Evolutionary conservation across 2,113 vertebrate genomes (phyloP), one percentile per base, ranked within the genome.

Genomic region (Anser cygnoides): DNA sequence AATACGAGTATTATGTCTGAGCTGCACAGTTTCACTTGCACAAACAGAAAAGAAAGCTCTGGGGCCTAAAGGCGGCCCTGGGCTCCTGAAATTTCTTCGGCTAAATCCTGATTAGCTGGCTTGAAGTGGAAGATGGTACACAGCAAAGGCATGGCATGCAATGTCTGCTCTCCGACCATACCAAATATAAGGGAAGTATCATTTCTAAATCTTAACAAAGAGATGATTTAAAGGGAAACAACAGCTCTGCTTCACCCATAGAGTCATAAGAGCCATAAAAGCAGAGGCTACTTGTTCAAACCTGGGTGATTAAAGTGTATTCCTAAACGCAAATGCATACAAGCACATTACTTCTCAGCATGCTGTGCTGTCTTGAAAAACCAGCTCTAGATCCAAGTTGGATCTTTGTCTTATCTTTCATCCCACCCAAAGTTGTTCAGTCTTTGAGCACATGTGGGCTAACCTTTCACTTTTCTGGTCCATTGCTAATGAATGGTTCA

Each of bases 401-500:
- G 43, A 80, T 94, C 81, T 92, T 85, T 2, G 1, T 55, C 31
- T 79, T 79, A 90, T 41, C 83, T 80, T 89, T 92, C 82, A 88
- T 91, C 90, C 94, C 78, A 79, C 16, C 44, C 67, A 87, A 87
- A 93, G 77, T 74, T 81, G 49, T 88, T 95, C 90, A 93, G 74
- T 79, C 85, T 85, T 91, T 87, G 74, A 81, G 79, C 92, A 70
- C 58, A 41, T 0, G 10, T 61, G 81, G 78, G 54, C 75, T 94
- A 58, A 84, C 90, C 85, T 94, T 79, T 85, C 68, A 63, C 66
- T 97, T 93, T 93, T 71, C 74, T 85, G 93, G 82, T 85, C 85
- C 82, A 72, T 77, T 93, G 71, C 71, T 91, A 95, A 57, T 78
- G 85, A 92, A 89, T 87, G 82, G 77, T 86, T 92, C 87, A 95